Base-by-base conservation (phyloP, 2,113 vertebrate genomes). In the Sander vitreus region DNA sequence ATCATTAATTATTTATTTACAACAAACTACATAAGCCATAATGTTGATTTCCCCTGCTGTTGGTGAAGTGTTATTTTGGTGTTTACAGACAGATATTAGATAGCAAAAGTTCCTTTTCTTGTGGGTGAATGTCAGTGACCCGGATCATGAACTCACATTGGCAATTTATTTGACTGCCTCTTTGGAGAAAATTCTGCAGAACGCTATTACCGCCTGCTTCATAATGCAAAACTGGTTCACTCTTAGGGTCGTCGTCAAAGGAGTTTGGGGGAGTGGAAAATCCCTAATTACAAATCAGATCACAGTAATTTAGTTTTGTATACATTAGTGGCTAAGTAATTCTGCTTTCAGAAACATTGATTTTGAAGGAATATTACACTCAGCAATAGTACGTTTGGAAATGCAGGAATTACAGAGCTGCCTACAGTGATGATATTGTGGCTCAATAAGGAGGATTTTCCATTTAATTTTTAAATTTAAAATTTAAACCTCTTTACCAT, bases 51-150 rank as follows among this genome's bases (percentile, higher is more conserved):
- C 7, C 4, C 14, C 36, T 27, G 36, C 45, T 45, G 48, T 39
- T 62, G 57, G 5, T 78, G 47, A 84, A 59, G 64, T 76, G 74
- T 71, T 81, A 48, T 77, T 78, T 80, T 59, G 27, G 25, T 78
- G 66, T 73, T 83, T 72, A 39, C 59, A 76, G 60, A n/a, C n/a
- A 74, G 21, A 62, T 6, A 54, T 81, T 59, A 75, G 13, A 64
- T 57, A 54, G 39, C 33, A 64, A 54, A 65, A 77, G 14, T 19
- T 50, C 47, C 39, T 33, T n/a, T 19, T 66, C 63, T 55, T 48
- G 80, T 78, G 77, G 73, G 72, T 10, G 65, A 60, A 64, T 67
- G 55, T 81, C 57, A 71, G 48, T 59, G 73, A 87, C 76, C 73
- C 63, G 19, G 45, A 80, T 82, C 70, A 70, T 73, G 73, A 86